Evolutionary conservation across 92 coral and sea anemone species (phyloP).

Genomic region (Pocillopora meandrina): DNA sequence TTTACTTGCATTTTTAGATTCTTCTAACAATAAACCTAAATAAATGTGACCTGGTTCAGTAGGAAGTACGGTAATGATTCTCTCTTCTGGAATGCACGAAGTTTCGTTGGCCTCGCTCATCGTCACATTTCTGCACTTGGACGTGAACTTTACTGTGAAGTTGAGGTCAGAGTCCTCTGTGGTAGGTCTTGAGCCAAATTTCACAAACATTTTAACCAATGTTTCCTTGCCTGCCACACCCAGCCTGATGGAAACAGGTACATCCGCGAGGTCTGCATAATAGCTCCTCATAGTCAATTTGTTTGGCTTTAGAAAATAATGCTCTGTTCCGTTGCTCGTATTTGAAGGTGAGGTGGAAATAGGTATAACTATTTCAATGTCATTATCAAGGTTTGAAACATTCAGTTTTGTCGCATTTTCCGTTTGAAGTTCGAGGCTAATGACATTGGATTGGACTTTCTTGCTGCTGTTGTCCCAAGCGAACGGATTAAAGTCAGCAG

Average conservation of each 20-base stretch:
- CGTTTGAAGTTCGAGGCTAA: slow-evolving; percentile 16
- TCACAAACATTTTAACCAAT: background rate
- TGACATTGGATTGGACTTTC: slow-evolving; percentile 15
- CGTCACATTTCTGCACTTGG: background rate
- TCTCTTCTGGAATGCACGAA: background rate
- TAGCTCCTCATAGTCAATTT: background rate
- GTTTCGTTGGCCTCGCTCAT: background rate
- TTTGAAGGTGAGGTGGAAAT: background rate
- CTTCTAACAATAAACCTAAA: background rate
- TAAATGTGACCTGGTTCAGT: background rate
- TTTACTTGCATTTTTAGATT: background rate
- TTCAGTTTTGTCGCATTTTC: background rate
- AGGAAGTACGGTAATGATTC: background rate
- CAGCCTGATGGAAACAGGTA: background rate
- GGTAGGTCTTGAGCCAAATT: slow-evolving; percentile 9
- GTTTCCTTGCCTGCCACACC: background rate
- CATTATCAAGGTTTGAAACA: slow-evolving; percentile 5
- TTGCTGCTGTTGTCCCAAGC: slow-evolving; percentile 29
- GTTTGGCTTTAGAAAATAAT: slow-evolving; percentile 10
- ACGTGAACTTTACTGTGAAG: background rate
- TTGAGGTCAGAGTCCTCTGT: slow-evolving; percentile 3
- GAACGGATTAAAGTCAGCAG: slow-evolving; percentile 20
- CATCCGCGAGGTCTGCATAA: slow-evolving; percentile 13
- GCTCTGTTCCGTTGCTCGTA: slow-evolving; percentile 9
- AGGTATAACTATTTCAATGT: slow-evolving; percentile 21